phyloP scores from a whole-genome alignment of 2,888 invertebrate genomes.

The Diaperis boleti region DNA sequence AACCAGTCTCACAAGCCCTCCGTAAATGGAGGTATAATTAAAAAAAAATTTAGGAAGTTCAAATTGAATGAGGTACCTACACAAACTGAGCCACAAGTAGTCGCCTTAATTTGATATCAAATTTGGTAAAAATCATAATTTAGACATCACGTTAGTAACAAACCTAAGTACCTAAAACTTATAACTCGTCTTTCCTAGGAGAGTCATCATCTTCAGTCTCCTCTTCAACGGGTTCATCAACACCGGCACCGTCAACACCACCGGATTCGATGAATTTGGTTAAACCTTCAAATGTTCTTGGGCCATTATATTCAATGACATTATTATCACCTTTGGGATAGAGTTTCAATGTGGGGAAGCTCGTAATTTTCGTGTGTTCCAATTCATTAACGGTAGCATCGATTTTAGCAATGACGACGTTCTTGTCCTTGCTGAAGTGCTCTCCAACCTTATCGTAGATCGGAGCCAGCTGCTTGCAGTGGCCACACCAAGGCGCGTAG shows the following conservation, averaged over 20 bases:
- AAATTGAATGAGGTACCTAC: slow-evolving; percentile 43
- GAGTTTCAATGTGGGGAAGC: slow-evolving; percentile 94
- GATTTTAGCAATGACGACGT: slow-evolving; percentile 96
- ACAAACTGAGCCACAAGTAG: slow-evolving; percentile 35
- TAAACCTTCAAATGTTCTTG: slow-evolving; percentile 93
- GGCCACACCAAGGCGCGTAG: slow-evolving; percentile 99
- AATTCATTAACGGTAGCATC: slow-evolving; percentile 98
- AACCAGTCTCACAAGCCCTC: slow-evolving; percentile 59
- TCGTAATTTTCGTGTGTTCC: slow-evolving; percentile 93
- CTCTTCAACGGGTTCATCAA: slow-evolving; percentile 73
- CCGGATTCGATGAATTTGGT: slow-evolving; percentile 93
- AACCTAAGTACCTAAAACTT: slow-evolving; percentile 63
- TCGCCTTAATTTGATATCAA: slow-evolving; percentile 28
- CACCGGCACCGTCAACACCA: slow-evolving; percentile 82
- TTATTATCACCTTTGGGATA: slow-evolving; percentile 94
- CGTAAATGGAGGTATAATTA: slow-evolving; percentile 43
- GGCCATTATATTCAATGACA: slow-evolving; percentile 93
- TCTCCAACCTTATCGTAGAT: slow-evolving; percentile 92
- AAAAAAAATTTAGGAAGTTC: slow-evolving; percentile 42
- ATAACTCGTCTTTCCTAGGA: slow-evolving; percentile 84
- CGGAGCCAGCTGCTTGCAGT: slow-evolving; percentile 97
- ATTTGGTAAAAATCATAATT: slow-evolving; percentile 35
- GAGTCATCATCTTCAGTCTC: slow-evolving; percentile 81
- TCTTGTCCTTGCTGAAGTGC: slow-evolving; percentile 86
- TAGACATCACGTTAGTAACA: slow-evolving; percentile 38